A percentile compares a stretch with the other conserved stretches of the same genome.
Conservation (phyloP, 2,888 invertebrate species). For the Leucophenga montana region DNA sequence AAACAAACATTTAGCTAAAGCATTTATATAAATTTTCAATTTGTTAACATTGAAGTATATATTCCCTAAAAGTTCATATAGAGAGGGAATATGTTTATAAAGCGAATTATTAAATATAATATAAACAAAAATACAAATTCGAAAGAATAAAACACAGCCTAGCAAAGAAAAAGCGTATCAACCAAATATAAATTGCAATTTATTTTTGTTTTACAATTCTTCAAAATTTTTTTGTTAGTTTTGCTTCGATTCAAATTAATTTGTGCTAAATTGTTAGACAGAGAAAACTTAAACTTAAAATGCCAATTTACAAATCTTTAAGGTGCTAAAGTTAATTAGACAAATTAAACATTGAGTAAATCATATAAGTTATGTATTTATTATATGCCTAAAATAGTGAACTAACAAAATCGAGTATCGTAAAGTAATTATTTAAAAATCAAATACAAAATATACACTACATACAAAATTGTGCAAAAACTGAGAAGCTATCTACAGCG, state of each 20-base stretch:
- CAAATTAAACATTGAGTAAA: no score
- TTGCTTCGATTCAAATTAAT: background rate
- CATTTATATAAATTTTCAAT: no score
- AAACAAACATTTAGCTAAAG: no score
- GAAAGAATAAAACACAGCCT: no score
- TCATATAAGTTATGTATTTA: no score
- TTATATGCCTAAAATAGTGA: background rate
- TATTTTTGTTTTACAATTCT: slow-evolving; percentile 23
- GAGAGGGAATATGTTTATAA: background rate
- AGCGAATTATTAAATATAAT: background rate
- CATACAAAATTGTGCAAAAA: background rate
- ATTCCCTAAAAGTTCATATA: no score
- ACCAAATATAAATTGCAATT: slow-evolving; percentile 1
- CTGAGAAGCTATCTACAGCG: no score
- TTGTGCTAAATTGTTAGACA: background rate
- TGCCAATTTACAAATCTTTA: background rate
- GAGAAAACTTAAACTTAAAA: slow-evolving; percentile 3
- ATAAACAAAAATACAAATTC: no score
- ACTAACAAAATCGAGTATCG: slow-evolving; percentile 4
- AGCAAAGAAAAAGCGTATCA: background rate
- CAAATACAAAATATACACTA: slow-evolving; percentile 10
- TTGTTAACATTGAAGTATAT: no score
- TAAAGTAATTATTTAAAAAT: background rate
- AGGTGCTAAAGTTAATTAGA: no score
- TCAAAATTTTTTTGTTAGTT: background rate